Evolutionary conservation across 2,888 invertebrate species (phyloP).

Genomic region (Ryuthela nishihirai): DNA sequence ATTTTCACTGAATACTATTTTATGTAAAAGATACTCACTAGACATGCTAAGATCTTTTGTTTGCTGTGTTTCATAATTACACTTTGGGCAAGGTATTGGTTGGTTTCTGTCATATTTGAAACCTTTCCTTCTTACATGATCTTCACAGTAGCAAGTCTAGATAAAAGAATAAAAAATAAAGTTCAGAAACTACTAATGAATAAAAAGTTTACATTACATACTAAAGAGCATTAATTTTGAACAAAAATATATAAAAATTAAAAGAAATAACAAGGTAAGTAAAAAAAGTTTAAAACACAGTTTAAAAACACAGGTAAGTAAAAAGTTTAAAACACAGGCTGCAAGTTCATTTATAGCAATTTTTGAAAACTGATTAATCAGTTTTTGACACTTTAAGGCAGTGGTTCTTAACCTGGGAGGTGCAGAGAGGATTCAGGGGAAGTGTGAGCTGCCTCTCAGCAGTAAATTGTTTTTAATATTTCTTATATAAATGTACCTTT

Average conservation of each 20-base stretch:
- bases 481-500: no score
- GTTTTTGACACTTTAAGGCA: no score
- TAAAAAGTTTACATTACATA: no score
- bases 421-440: no score
- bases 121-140: slow-evolving; percentile 88
- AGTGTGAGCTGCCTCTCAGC: no score
- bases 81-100: slow-evolving; percentile 87
- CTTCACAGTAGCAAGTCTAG: slow-evolving; percentile 86
- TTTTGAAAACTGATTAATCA: no score
- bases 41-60: slow-evolving; percentile 96
- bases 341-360: no score
- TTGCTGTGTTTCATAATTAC: slow-evolving; percentile 84
- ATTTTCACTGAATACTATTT: neutral
- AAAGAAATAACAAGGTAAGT: neutral
- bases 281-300: neutral
- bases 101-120: slow-evolving; percentile 82
- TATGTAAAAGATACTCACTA: slow-evolving; percentile 53
- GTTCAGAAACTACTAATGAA: neutral
- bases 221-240: neutral
- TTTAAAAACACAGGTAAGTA: no score
- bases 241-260: neutral
- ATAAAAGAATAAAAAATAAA: slow-evolving; percentile 3
- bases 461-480: no score
- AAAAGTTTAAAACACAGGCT: no score
- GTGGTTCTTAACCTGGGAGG: no score